phyloP scores from a whole-genome alignment of 1,140 invertebrate genomes.

The Cepaea nemoralis region DNA sequence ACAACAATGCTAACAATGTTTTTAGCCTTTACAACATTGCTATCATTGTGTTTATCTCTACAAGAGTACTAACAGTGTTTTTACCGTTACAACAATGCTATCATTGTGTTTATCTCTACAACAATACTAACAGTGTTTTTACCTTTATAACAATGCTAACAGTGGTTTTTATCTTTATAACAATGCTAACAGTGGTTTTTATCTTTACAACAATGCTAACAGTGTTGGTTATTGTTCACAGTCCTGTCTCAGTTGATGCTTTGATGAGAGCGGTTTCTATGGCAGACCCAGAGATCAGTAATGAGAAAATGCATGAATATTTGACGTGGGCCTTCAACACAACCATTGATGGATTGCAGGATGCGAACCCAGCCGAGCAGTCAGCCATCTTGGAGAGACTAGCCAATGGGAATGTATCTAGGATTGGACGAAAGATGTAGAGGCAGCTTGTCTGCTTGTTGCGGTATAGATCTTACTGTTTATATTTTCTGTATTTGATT shows the following conservation, averaged over 20 bases:
- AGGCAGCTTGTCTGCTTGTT: too few relatives aligned
- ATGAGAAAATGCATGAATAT: constrained; percentile 57
- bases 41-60: too few relatives aligned
- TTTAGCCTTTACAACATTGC: too few relatives aligned
- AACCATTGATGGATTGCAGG: constrained; percentile 50
- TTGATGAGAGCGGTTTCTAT: constrained; percentile 61
- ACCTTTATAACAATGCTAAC: too few relatives aligned
- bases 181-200: neutral
- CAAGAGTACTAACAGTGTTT: too few relatives aligned
- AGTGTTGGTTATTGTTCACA: constrained; percentile 51
- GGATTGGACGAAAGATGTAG: constrained; percentile 49
- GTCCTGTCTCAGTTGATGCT: constrained; percentile 63
- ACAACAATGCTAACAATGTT: too few relatives aligned
- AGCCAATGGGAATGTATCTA: constrained; percentile 55
- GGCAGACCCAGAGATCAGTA: constrained; percentile 66
- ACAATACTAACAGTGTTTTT: too few relatives aligned
- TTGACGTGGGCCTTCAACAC: constrained; percentile 63
- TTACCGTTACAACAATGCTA: too few relatives aligned
- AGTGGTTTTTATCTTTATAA: too few relatives aligned
- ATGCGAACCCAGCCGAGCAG: constrained; percentile 56
- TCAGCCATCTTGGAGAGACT: constrained; percentile 56
- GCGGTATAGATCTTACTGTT: too few relatives aligned
- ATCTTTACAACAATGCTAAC: neutral
- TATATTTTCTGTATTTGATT: too few relatives aligned
- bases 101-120: too few relatives aligned